phyloP scores from a whole-genome alignment of 1,140 invertebrate species.

The Octopus sinensis region DNA sequence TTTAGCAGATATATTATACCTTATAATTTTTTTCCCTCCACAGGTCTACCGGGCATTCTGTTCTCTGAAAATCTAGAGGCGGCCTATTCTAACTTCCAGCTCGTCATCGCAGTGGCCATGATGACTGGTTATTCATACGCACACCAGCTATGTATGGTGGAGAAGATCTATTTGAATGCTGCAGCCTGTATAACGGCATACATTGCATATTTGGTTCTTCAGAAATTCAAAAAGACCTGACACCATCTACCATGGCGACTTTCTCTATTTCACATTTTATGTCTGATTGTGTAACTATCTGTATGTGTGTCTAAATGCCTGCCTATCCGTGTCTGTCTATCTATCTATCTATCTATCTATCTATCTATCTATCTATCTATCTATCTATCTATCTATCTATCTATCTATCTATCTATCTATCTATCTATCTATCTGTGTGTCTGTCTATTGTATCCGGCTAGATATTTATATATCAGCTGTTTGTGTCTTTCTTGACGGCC shows the following conservation, averaged over 20 bases:
- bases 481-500: not conserved
- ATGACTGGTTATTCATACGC: constrained; percentile 7
- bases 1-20: no score
- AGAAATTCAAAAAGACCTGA: not conserved
- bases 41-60: not conserved
- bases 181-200: not conserved
- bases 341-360: not conserved
- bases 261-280: not conserved
- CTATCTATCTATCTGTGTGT: not conserved
- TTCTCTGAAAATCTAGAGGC: not conserved
- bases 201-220: not conserved
- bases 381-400: not conserved
- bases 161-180: not conserved
- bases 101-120: not conserved
- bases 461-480: not conserved
- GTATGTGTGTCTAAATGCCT: not conserved
- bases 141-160: constrained; percentile 2
- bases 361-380: not conserved
- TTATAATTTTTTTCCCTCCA: not conserved
- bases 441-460: not conserved
- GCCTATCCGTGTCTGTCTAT: not conserved
- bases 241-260: not conserved
- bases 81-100: not conserved
- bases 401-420: not conserved
- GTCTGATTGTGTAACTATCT: not conserved